Percentiles rank a stretch among this genome's conserved stretches.
These are phyloP conservation scores for Acanthosepion esculentum DNA, from an alignment of 2,888 invertebrate species.

Conservation along the genomic window DNA sequence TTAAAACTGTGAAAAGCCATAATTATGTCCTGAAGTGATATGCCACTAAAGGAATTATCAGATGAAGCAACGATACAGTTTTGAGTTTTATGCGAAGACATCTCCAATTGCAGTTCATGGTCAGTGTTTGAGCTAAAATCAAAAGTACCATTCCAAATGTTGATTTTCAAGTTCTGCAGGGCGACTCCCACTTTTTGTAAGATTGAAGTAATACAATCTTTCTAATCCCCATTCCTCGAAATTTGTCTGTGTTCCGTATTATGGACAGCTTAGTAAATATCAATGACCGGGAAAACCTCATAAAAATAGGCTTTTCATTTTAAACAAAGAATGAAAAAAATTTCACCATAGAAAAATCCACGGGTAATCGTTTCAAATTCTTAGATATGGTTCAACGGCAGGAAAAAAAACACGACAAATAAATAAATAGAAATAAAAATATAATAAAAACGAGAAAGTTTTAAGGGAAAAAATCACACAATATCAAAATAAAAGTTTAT, in stretches of 20 bases:
- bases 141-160: no score
- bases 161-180: neutral
- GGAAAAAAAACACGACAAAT: neutral
- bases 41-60: no score
- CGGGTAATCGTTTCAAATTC: neutral
- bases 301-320: neutral
- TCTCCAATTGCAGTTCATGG: no score
- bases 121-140: no score
- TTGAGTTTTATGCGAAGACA: no score
- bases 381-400: neutral
- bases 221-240: neutral
- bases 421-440: neutral
- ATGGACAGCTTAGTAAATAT: neutral
- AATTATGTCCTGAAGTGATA: no score
- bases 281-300: neutral
- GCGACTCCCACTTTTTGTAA: neutral
- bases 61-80: no score
- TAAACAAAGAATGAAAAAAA: neutral
- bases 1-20: no score
- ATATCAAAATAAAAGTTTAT: neutral
- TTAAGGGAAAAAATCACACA: neutral
- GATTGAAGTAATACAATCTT: neutral
- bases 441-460: neutral
- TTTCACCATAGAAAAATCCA: neutral
- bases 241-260: neutral